phyloP scores from a whole-genome alignment of 2,113 vertebrate genomes.

The Emydura subglobosa region DNA sequence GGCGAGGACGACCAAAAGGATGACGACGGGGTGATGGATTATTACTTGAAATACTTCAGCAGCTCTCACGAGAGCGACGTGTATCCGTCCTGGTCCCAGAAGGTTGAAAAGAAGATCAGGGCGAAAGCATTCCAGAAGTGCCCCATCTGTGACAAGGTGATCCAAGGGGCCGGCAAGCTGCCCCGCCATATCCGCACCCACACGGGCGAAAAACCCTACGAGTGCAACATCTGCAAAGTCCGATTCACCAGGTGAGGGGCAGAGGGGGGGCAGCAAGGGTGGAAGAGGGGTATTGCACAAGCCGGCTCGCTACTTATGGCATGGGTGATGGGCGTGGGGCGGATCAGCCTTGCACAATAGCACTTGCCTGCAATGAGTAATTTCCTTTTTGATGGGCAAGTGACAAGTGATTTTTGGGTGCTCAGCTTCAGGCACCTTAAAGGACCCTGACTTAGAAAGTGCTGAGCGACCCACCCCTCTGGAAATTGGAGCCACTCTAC shows the following conservation, averaged over 20 bases:
- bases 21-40: constrained; percentile 95
- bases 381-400: fast-evolving
- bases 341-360: not conserved
- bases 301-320: constrained; percentile 57
- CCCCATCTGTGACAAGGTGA: constrained; percentile 98
- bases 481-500: fast-evolving
- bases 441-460: not conserved
- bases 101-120: constrained; percentile 95
- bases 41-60: constrained; percentile 99
- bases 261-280: not conserved
- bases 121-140: constrained; percentile 99
- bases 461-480: fast-evolving
- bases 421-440: not conserved
- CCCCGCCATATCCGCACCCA: constrained; percentile 98
- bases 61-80: constrained; percentile 85
- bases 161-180: constrained; percentile 94
- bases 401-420: fast-evolving
- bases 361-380: fast-evolving
- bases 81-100: constrained; percentile 85
- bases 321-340: constrained; percentile 17
- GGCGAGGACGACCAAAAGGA: constrained; percentile 86
- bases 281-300: not conserved
- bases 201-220: constrained; percentile 98
- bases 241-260: constrained; percentile 87
- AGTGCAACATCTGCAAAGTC: constrained; percentile 94